Evolutionary conservation across 2,888 invertebrate species (phyloP).

Genomic region (Tenthredo notha): DNA sequence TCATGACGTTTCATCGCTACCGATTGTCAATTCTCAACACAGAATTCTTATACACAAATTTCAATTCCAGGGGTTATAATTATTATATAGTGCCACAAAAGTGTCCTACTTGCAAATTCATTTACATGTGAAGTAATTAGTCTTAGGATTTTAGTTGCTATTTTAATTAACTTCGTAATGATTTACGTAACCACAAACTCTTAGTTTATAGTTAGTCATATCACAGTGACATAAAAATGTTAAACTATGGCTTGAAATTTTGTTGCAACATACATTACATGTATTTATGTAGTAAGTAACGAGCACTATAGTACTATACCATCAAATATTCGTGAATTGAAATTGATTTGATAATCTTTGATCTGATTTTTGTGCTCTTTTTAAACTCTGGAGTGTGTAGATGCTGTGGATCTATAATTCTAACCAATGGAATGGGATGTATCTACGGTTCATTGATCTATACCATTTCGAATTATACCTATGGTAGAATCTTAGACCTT

Average conservation of each 20-base stretch:
- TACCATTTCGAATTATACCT: not conserved
- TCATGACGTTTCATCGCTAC: not conserved
- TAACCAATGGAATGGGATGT: not conserved
- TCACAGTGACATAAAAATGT: not conserved
- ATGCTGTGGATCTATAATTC: not conserved
- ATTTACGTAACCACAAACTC: constrained; percentile 21
- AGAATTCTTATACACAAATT: not conserved
- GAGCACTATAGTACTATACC: not conserved
- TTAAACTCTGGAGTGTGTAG: not conserved
- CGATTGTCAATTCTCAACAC: not conserved
- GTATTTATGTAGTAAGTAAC: not conserved
- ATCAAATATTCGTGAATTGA: not conserved
- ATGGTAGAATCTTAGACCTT: not conserved
- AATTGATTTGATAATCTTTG: not conserved
- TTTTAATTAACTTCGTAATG: constrained; percentile 39
- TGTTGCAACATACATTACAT: not conserved
- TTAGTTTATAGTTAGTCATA: not conserved
- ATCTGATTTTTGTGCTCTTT: constrained; percentile 4
- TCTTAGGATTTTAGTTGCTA: not conserved
- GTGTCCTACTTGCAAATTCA: constrained; percentile 35
- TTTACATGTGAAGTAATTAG: constrained; percentile 4
- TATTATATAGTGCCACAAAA: constrained; percentile 8
- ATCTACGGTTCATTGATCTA: constrained; percentile 2
- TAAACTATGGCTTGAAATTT: not conserved
- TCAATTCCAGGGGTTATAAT: not conserved